A percentile compares a stretch with the other conserved stretches of the same genome.
These are phyloP conservation scores for Macroramphosus scolopax DNA, from an alignment of 2,797 vertebrate species.

Conservation along the genomic window DNA sequence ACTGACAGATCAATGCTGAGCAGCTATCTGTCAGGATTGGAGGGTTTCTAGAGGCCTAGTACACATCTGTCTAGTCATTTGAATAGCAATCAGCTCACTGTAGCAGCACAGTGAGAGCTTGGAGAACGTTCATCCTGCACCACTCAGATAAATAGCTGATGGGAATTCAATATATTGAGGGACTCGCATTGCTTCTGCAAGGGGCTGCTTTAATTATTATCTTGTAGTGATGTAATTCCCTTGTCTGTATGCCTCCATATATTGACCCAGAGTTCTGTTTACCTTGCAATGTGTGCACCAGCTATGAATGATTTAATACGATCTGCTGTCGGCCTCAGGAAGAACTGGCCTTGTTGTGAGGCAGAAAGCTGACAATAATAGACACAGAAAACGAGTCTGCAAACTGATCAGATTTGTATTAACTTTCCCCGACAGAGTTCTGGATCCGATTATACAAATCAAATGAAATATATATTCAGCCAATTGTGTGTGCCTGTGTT, in stretches of 20 bases:
- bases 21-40: conserved; percentile 33
- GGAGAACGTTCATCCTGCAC: conserved; percentile 33
- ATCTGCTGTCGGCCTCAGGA: background rate
- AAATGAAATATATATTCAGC: too few relatives aligned
- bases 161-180: conserved; percentile 46
- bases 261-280: conserved; percentile 60
- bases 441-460: too few relatives aligned
- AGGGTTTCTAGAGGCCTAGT: background rate
- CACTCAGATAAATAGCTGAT: conserved; percentile 41
- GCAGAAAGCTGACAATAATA: conserved; percentile 4
- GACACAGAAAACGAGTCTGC: background rate
- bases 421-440: background rate
- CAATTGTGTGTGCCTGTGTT: too few relatives aligned
- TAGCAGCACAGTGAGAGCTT: background rate
- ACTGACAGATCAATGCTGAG: conserved; percentile 32
- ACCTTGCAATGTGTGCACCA: conserved; percentile 41
- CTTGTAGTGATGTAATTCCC: conserved; percentile 35
- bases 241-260: conserved; percentile 24
- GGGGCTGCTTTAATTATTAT: conserved; percentile 42
- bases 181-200: conserved; percentile 12
- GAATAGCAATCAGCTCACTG: conserved; percentile 26
- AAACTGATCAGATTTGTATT: background rate
- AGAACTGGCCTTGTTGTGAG: conserved; percentile 8
- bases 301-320: conserved; percentile 56
- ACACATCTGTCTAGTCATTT: conserved; percentile 2